A percentile compares a stretch with the other conserved stretches of the same genome.
Conservation (phyloP, 2,797 vertebrate genomes). For the Numenius phaeopus region DNA sequence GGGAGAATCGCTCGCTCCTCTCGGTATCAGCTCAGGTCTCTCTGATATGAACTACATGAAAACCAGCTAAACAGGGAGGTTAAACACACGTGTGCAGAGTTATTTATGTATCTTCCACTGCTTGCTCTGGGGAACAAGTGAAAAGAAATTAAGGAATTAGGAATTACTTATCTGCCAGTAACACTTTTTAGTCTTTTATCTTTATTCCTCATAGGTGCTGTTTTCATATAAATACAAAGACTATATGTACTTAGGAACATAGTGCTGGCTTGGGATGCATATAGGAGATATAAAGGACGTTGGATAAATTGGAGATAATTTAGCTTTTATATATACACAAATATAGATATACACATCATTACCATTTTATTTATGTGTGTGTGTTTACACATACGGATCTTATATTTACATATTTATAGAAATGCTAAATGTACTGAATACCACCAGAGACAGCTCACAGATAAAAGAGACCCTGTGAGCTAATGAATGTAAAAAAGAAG, state of each 20-base stretch:
- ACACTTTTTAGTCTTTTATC: background rate
- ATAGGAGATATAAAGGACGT: background rate
- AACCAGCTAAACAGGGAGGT: background rate
- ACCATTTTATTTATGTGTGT: constrained; percentile 50
- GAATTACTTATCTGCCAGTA: background rate
- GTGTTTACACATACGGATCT: constrained; percentile 60
- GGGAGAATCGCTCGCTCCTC: background rate
- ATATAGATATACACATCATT: constrained; percentile 60
- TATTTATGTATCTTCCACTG: background rate
- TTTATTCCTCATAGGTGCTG: constrained; percentile 25
- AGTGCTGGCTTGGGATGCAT: background rate
- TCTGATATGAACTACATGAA: background rate
- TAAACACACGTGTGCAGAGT: background rate
- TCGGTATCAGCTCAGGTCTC: background rate
- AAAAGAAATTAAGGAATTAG: constrained; percentile 40
- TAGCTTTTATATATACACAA: constrained; percentile 41
- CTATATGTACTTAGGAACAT: background rate
- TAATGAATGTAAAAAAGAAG: background rate
- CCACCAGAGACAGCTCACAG: constrained; percentile 9
- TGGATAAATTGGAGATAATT: constrained; percentile 55
- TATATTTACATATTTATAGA: constrained; percentile 64
- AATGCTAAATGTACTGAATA: constrained; percentile 27
- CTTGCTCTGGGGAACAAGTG: background rate
- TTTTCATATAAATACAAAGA: background rate
- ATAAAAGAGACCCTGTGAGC: background rate